Conservation (phyloP, 2,888 invertebrate genomes). For the Tetanocera ferruginea region DNA sequence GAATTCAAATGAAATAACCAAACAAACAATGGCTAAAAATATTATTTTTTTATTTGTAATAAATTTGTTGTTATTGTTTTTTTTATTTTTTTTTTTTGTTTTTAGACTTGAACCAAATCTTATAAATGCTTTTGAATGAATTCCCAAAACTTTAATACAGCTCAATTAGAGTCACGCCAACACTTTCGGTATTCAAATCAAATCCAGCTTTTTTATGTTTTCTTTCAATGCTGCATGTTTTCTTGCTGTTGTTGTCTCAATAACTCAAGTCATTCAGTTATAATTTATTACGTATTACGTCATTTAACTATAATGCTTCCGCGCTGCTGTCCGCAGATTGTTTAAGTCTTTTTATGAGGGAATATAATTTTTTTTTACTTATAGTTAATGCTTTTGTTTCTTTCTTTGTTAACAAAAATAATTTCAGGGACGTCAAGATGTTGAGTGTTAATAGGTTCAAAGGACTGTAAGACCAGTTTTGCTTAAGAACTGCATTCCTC, state of each 20-base stretch:
- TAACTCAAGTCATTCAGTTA: not conserved
- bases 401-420: not conserved
- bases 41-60: not conserved
- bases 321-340: not conserved
- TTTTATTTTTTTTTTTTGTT: not conserved
- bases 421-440: too few species aligned
- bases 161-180: not conserved
- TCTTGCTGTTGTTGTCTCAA: not conserved
- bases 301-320: not conserved
- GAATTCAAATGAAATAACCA: not conserved
- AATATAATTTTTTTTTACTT: not conserved
- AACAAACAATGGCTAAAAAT: not conserved
- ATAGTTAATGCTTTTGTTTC: too few species aligned
- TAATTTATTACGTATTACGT: slow-evolving; percentile 10
- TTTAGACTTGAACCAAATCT: not conserved
- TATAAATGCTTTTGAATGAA: not conserved
- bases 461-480: too few species aligned
- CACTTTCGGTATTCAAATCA: too few species aligned
- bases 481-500: too few species aligned
- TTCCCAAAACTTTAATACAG: not conserved
- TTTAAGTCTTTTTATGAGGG: not conserved
- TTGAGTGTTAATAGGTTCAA: too few species aligned
- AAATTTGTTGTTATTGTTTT: not conserved
- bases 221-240: too few species aligned
- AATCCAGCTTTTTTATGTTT: too few species aligned